Evolutionary conservation across 2,888 invertebrate species (phyloP).

Genomic region (Melikaiella ostensackeni): DNA sequence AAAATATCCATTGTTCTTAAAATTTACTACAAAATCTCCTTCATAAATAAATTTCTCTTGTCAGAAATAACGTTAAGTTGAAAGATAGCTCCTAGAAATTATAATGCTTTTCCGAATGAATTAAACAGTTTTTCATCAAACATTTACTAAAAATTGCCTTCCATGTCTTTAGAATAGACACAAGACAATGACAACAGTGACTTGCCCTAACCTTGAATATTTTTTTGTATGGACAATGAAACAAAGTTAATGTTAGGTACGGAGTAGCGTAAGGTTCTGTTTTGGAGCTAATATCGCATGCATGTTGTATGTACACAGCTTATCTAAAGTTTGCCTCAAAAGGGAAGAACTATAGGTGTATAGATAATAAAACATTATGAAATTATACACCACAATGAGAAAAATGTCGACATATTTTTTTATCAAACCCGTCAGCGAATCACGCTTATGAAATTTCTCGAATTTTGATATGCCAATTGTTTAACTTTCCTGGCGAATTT

Average conservation of each 20-base stretch:
- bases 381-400: background rate
- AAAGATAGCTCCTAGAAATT: background rate
- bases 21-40: no score
- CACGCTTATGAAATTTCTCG: background rate
- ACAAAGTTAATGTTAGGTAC: background rate
- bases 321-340: background rate
- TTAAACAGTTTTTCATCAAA: no score
- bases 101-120: no score
- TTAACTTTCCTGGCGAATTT: background rate
- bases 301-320: background rate
- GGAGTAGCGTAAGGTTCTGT: slow-evolving; percentile 1
- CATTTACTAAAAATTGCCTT: no score
- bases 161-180: no score
- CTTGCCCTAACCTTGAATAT: background rate
- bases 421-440: background rate
- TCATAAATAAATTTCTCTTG: no score
- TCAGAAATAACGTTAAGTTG: background rate
- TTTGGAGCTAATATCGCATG: background rate
- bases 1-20: no score
- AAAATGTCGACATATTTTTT: background rate
- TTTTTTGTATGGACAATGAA: background rate
- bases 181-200: background rate
- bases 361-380: background rate
- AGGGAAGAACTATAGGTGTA: background rate
- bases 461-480: background rate